Evolutionary conservation across 2,113 vertebrate species (phyloP).

Genomic region (Oryzias melastigma): DNA sequence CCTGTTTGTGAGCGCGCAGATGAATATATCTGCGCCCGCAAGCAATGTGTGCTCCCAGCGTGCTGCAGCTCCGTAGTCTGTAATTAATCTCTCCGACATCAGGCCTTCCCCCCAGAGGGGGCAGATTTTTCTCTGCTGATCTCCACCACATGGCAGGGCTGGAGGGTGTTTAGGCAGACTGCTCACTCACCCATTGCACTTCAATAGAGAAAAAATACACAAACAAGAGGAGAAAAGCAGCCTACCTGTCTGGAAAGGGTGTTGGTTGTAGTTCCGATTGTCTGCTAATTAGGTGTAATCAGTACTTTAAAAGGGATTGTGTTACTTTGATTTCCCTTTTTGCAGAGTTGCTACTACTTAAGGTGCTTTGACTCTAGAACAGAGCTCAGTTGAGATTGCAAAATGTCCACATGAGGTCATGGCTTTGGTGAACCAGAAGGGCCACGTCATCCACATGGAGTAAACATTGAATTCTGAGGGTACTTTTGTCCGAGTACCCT

Average conservation of each 20-base stretch:
- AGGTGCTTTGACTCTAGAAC: no score
- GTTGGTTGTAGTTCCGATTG: slow-evolving; percentile 30
- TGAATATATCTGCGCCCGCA: slow-evolving; percentile 61
- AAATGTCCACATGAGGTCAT: no score
- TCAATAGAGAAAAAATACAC: slow-evolving; percentile 47
- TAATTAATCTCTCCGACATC: slow-evolving; percentile 82
- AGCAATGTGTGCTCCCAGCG: slow-evolving; percentile 67
- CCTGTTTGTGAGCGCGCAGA: slow-evolving; percentile 49
- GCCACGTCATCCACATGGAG: no score
- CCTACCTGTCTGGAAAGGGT: slow-evolving; percentile 49
- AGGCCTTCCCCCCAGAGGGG: slow-evolving; percentile 55
- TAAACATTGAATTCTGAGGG: no score
- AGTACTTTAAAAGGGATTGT: slow-evolving; percentile 7
- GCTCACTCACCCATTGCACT: slow-evolving; percentile 45
- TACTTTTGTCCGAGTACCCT: no score
- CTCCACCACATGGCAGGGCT: slow-evolving; percentile 45
- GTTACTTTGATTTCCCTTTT: not conserved
- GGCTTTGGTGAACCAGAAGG: no score
- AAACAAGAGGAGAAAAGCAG: slow-evolving; percentile 23
- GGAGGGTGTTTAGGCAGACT: slow-evolving; percentile 40
- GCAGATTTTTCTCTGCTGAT: slow-evolving; percentile 69
- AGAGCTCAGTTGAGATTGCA: no score
- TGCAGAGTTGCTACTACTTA: not conserved
- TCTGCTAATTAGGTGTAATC: slow-evolving; percentile 42
- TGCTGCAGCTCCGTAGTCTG: slow-evolving; percentile 73